Evolutionary conservation across 2,113 vertebrate species (phyloP).

Genomic region (Ceratotherium simum): DNA sequence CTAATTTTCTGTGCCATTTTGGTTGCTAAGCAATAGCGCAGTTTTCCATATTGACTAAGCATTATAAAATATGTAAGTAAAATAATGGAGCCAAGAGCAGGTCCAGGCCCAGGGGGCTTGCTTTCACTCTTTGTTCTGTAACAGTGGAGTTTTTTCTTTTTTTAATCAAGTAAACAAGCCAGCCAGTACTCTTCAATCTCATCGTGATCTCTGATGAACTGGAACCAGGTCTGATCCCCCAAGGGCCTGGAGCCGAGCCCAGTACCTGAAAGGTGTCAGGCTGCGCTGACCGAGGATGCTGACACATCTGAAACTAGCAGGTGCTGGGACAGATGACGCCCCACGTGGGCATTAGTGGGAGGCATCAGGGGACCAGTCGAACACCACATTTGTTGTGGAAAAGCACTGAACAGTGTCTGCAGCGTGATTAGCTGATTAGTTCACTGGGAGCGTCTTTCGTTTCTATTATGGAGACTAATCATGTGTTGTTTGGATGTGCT

Average conservation of each 20-base stretch:
- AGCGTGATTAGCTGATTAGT: background rate
- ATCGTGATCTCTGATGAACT: background rate
- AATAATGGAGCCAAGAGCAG: constrained; percentile 12
- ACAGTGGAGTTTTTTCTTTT: background rate
- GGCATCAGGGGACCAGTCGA: background rate
- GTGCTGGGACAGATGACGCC: background rate
- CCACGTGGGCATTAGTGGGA: background rate
- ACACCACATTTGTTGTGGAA: background rate
- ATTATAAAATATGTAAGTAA: constrained; percentile 53
- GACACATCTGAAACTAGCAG: constrained; percentile 17
- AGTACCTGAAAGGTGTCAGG: background rate
- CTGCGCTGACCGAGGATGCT: background rate
- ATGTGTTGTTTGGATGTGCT: background rate
- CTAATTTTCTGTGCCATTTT: constrained; percentile 14
- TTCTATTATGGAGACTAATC: background rate
- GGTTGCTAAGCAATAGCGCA: constrained; percentile 47
- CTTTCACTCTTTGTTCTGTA: constrained; percentile 26
- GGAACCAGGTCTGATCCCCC: no score
- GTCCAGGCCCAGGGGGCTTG: background rate
- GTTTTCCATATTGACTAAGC: background rate
- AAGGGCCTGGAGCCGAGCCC: background rate
- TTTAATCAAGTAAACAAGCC: constrained; percentile 24
- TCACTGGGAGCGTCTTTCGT: background rate
- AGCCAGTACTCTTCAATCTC: background rate
- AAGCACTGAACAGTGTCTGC: background rate